These are phyloP conservation scores for Dasysyrphus albostriatus DNA, from an alignment of 2,888 invertebrate species.

Conservation along the genomic window DNA sequence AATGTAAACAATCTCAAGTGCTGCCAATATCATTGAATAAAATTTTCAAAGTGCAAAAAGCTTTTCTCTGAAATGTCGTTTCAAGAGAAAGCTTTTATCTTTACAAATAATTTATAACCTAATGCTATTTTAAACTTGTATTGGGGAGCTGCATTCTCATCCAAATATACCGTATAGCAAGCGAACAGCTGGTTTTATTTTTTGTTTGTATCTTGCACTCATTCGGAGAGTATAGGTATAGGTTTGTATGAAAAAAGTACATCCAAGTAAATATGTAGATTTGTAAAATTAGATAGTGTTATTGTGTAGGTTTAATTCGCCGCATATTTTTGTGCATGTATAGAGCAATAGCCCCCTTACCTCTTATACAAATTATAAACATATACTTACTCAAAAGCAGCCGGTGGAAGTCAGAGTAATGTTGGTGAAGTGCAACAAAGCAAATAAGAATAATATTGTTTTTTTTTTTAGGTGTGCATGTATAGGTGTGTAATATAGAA, in stretches of 20 bases:
- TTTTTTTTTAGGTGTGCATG: not conserved
- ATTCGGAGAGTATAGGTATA: not conserved
- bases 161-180: conserved; percentile 12
- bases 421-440: conserved; percentile 18
- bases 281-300: not conserved
- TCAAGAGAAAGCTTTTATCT: conserved; percentile 6
- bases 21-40: conserved; percentile 19
- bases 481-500: not conserved
- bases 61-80: not conserved
- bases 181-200: conserved; percentile 21
- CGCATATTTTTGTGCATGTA: not conserved
- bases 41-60: not conserved
- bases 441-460: not conserved
- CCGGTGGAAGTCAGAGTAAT: conserved; percentile 22
- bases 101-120: not conserved
- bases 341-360: not conserved
- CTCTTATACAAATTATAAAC: not conserved
- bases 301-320: conserved; percentile 15
- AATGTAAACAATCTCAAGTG: conserved; percentile 52
- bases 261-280: too few species aligned
- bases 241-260: not conserved
- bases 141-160: conserved; percentile 5
- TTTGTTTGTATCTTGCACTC: conserved; percentile 34
- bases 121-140: not conserved
- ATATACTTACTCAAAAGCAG: conserved; percentile 17